Evolutionary conservation across 2,888 invertebrate genomes (phyloP).

Genomic region (Diloba caeruleocephala): DNA sequence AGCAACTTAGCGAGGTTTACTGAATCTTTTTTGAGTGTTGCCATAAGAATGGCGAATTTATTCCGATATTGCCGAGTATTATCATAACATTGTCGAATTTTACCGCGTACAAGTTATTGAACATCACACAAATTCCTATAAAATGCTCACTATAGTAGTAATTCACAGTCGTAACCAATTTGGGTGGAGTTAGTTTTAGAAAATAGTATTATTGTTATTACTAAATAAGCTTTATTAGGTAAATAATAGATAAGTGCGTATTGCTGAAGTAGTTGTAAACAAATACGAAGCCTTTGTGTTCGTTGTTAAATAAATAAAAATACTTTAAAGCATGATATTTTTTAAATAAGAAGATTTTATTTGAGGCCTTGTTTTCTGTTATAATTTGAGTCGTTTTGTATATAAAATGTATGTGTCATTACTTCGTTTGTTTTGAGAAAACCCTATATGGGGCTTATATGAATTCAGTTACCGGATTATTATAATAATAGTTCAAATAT

Average conservation of each 20-base stretch:
- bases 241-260: conserved; percentile 41
- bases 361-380: conserved; percentile 1
- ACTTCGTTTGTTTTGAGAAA: conserved; percentile 13
- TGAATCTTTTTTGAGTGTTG: background rate
- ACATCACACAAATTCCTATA: conserved; percentile 48
- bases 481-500: conserved; percentile 51
- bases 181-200: conserved; percentile 35
- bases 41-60: background rate
- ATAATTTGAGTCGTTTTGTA: conserved; percentile 5
- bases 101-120: conserved; percentile 21
- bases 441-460: conserved; percentile 17
- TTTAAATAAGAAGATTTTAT: conserved; percentile 14
- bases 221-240: conserved; percentile 64
- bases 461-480: conserved; percentile 52
- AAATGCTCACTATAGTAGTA: conserved; percentile 62
- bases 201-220: conserved; percentile 58
- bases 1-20: background rate
- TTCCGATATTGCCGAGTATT: background rate
- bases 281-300: conserved; percentile 4
- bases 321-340: conserved; percentile 20
- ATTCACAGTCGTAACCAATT: conserved; percentile 37
- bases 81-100: conserved; percentile 2
- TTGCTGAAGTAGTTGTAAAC: conserved; percentile 31
- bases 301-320: background rate
- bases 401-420: conserved; percentile 24